Evolutionary conservation across 2,888 invertebrate genomes (phyloP).

Genomic region (Hypercompe scribonia): DNA sequence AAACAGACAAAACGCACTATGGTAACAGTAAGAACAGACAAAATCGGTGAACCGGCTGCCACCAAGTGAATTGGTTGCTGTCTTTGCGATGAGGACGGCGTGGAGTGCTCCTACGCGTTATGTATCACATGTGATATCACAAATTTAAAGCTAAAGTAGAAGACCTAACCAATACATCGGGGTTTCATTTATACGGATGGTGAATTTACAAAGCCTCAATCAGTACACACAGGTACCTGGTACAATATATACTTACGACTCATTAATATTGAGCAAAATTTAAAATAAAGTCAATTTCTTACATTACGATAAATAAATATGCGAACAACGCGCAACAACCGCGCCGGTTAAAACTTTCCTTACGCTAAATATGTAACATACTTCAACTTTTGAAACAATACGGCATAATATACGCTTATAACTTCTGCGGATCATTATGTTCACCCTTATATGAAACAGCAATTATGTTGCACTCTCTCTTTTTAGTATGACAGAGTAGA

Average conservation of each 20-base stretch:
- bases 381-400: not conserved
- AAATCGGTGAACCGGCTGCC: too few species aligned
- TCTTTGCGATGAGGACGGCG: not conserved
- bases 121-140: constrained; percentile 9
- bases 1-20: too few species aligned
- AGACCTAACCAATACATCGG: not conserved
- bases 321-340: not conserved
- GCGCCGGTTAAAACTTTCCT: not conserved
- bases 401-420: too few species aligned
- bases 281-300: not conserved
- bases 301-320: not conserved
- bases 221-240: not conserved
- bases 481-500: too few species aligned
- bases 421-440: too few species aligned
- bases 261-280: not conserved
- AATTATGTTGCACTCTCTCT: not conserved
- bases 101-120: not conserved
- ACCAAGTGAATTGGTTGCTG: too few species aligned
- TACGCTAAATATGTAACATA: not conserved
- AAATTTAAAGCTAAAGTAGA: not conserved
- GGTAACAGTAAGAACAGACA: not conserved
- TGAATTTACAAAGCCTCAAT: not conserved
- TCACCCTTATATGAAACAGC: not conserved
- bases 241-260: not conserved
- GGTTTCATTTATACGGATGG: not conserved